Conservation (phyloP, 92 coral and sea anemone species). For the Ricordea florida region DNA sequence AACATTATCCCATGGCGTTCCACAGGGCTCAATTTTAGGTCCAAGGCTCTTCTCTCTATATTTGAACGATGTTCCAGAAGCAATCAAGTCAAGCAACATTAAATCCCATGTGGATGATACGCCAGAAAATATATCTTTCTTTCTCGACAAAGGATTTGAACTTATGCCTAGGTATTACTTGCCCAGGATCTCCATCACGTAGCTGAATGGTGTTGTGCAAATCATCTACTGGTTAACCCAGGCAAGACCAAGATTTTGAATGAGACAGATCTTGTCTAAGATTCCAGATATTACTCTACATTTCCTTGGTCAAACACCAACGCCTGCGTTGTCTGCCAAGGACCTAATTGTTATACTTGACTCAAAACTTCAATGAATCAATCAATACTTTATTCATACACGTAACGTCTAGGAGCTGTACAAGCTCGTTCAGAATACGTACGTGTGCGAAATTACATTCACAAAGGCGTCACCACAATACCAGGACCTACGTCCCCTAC, state of each 20-base stretch:
- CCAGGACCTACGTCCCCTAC: too few relatives aligned
- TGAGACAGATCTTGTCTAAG: too few relatives aligned
- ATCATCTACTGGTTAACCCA: conserved; percentile 9
- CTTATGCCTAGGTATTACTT: neutral
- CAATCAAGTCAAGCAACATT: neutral
- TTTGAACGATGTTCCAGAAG: neutral
- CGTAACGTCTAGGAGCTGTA: neutral
- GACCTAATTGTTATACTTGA: conserved; percentile 11
- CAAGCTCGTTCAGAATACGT: neutral
- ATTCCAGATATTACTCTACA: neutral
- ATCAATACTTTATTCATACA: neutral
- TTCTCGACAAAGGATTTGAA: neutral
- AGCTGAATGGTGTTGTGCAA: neutral
- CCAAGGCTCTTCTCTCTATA: neutral
- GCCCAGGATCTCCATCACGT: neutral
- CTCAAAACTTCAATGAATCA: neutral
- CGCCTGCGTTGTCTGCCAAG: conserved; percentile 4
- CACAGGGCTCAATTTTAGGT: neutral
- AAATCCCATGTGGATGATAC: neutral
- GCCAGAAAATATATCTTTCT: neutral
- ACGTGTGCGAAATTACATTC: too few relatives aligned
- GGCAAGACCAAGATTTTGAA: neutral
- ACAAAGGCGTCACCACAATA: too few relatives aligned
- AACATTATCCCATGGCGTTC: neutral
- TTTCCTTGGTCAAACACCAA: conserved; percentile 8